Evolutionary conservation across 2,888 invertebrate genomes (phyloP).

Genomic region (Ochlodes sylvanus): DNA sequence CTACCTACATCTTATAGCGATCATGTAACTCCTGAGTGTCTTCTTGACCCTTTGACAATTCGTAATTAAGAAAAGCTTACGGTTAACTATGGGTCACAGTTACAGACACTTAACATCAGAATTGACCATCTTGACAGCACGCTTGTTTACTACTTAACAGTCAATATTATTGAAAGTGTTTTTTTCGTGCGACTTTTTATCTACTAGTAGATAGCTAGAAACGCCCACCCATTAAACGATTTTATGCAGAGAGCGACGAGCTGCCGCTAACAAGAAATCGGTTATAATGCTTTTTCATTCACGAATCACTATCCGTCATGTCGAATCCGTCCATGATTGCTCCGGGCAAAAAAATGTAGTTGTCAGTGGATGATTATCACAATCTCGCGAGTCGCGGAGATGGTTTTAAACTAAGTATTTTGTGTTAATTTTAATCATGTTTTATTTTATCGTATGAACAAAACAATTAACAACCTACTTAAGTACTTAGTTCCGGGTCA

Average conservation of each 20-base stretch:
- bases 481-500: constrained; percentile 66
- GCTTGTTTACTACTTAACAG: background rate
- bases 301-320: constrained; percentile 41
- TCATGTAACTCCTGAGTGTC: too few species aligned
- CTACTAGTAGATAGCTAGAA: background rate
- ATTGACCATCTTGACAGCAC: background rate
- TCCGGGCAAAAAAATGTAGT: constrained; percentile 63
- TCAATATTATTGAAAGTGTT: background rate
- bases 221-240: constrained; percentile 22
- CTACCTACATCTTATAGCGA: too few species aligned
- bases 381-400: constrained; percentile 2
- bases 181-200: background rate
- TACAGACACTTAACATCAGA: background rate
- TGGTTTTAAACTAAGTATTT: background rate
- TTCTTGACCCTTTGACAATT: too few species aligned
- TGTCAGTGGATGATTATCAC: constrained; percentile 68
- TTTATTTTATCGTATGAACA: background rate
- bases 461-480: background rate
- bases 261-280: constrained; percentile 37
- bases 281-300: constrained; percentile 39
- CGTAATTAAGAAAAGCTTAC: too few species aligned
- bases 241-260: constrained; percentile 9
- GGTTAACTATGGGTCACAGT: background rate
- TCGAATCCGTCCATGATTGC: constrained; percentile 40
- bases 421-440: background rate